These are phyloP conservation scores for Oreocharis arfaki DNA, from an alignment of 2,113 vertebrate species.

Conservation along the genomic window DNA sequence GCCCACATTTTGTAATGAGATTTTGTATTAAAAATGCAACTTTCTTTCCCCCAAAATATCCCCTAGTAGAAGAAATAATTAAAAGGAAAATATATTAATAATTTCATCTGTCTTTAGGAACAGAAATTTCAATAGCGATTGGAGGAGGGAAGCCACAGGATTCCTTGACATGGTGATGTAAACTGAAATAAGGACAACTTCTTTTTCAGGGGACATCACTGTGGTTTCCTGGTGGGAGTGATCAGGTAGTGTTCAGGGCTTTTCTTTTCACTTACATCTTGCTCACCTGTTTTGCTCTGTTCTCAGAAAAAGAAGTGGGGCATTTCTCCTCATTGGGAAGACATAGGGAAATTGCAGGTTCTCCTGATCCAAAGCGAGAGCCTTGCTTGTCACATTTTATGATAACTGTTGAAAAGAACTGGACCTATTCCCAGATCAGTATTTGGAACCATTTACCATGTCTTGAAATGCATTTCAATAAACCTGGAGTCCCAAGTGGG, in stretches of 20 bases:
- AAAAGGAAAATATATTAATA: not conserved
- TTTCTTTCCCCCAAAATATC: not conserved
- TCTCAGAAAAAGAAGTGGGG: not conserved
- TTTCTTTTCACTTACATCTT: not conserved
- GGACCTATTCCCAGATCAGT: not conserved
- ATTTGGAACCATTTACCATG: not conserved
- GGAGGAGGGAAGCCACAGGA: not conserved
- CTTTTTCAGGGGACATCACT: not conserved
- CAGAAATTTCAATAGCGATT: not conserved
- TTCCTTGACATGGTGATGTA: not conserved
- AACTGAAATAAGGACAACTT: not conserved
- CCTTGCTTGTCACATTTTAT: not conserved
- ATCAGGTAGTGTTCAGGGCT: not conserved
- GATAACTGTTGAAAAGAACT: not conserved
- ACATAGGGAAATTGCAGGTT: accelerated
- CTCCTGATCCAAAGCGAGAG: not conserved
- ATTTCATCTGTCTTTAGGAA: not conserved
- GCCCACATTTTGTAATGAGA: not conserved
- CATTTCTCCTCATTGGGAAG: not conserved
- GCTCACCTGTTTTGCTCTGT: not conserved
- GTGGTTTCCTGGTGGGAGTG: not conserved
- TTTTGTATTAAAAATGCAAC: not conserved
- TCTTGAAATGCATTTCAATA: not conserved
- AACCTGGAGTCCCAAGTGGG: not conserved
- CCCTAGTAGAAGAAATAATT: not conserved